These are phyloP conservation scores for Macrochelys suwanniensis DNA, from an alignment of 2,797 vertebrate species.

Conservation along the genomic window DNA sequence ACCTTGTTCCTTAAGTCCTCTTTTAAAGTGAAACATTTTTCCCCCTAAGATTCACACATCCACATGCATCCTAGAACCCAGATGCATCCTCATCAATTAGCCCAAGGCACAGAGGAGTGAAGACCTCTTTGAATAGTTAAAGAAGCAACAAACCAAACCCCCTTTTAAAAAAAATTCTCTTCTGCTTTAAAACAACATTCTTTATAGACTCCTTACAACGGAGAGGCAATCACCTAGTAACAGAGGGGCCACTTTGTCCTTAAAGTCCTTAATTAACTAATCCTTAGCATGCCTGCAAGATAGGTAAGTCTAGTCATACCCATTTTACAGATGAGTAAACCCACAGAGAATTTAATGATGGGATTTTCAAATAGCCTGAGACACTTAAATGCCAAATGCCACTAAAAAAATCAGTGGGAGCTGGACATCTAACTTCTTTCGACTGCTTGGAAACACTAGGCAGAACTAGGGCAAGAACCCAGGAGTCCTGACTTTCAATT, in stretches of 20 bases:
- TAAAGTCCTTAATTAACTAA: not conserved
- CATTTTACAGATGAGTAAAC: not conserved
- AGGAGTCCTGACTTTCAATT: not conserved
- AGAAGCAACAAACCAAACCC: not conserved
- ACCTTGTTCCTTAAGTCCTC: not conserved
- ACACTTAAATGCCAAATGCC: constrained; percentile 4
- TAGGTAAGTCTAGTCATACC: not conserved
- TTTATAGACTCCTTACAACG: not conserved
- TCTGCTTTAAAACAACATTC: not conserved
- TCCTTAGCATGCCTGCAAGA: not conserved
- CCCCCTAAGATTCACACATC: not conserved
- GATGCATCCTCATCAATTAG: not conserved
- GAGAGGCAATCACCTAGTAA: not conserved
- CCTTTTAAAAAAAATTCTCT: not conserved
- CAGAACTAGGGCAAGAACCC: not conserved
- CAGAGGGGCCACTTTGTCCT: not conserved
- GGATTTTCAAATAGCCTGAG: not conserved
- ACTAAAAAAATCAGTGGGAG: not conserved
- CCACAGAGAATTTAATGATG: not conserved
- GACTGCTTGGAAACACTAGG: not conserved
- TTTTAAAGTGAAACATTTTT: not conserved
- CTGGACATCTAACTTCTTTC: not conserved
- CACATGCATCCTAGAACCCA: not conserved
- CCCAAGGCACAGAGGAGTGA: not conserved
- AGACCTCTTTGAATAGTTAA: not conserved